Evolutionary conservation across 2,797 vertebrate species (phyloP), one percentile per base, ranked within the genome.

Genomic region (Euthynnus affinis): DNA sequence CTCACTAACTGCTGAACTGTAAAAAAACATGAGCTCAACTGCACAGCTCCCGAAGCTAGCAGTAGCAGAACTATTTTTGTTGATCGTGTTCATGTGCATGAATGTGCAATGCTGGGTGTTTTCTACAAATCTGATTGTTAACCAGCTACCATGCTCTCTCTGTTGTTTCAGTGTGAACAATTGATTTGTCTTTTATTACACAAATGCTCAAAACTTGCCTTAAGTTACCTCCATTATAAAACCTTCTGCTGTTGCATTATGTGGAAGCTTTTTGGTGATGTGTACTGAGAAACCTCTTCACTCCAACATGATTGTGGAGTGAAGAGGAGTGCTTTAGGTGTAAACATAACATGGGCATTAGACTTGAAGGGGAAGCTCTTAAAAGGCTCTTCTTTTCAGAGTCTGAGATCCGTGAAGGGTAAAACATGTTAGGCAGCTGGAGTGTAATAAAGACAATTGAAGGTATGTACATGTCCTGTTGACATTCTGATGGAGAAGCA

Each of bases 391-490:
- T 22, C 64, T 74, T 49, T 76, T 87, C 71, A 74, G 74, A 78
- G 62, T 68, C 77, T 75, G 66, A 82, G 78, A 90, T 82, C 80
- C 63, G 67, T 93, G 92, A 91, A 93, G 90, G 90, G 83, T 88
- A 92, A 90, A 81, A 83, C 76, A 76, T 70, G 80, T 82, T 76
- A 66, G 83, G 76, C 75, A 85, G 84, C 67, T 76, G 64, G 78
- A 84, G 88, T 89, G 84, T 81, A 83, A 87, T 88, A 88, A 82
- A 88, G 84, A 89, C 85, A 88, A 80, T 78, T 87, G 82, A 88
- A 85, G 76, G 72, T 82, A 61, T 82, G 76, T 68, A 77, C 77
- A 52, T 75, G 72, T 87, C 80, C 70, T 82, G 79, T 84, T 87
- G 85, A 87, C 88, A 85, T 77, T 81, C 51, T 73, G 74, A 80